Evolutionary conservation across 2,888 invertebrate genomes (phyloP).

Genomic region (Nebria salina): DNA sequence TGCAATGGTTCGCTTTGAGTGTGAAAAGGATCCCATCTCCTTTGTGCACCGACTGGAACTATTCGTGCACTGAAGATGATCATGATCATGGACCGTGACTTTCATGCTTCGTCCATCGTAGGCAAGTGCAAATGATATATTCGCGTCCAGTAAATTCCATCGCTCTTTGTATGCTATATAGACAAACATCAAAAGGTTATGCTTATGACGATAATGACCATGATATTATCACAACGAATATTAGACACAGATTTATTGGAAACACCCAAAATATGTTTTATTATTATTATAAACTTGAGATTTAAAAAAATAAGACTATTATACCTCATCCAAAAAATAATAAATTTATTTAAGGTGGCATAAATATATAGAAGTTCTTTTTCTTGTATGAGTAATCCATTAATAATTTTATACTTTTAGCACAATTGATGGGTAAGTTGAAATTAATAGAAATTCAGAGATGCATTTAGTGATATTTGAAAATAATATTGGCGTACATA

Average conservation of each 20-base stretch:
- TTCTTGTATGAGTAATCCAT: too few species aligned
- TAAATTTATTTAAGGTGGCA: too few species aligned
- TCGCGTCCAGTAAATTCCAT: slow-evolving; percentile 8
- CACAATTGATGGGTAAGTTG: too few species aligned
- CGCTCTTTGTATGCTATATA: background rate
- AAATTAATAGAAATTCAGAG: too few species aligned
- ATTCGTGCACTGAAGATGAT: slow-evolving; percentile 25
- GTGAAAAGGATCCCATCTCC: slow-evolving; percentile 10
- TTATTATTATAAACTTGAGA: too few species aligned
- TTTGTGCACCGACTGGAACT: slow-evolving; percentile 10
- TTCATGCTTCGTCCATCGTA: slow-evolving; percentile 22
- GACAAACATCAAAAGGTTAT: background rate
- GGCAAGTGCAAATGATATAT: slow-evolving; percentile 18
- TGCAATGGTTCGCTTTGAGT: slow-evolving; percentile 1
- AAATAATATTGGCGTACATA: too few species aligned
- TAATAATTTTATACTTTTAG: too few species aligned
- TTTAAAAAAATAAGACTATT: too few species aligned
- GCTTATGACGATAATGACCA: background rate
- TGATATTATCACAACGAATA: background rate
- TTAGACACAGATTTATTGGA: background rate
- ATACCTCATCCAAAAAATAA: too few species aligned
- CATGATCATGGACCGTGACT: slow-evolving; percentile 39
- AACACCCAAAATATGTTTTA: too few species aligned
- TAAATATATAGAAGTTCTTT: too few species aligned
- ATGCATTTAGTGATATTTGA: too few species aligned